These are phyloP conservation scores for Ericerus pela DNA, from an alignment of 1,140 invertebrate genomes.

Conservation along the genomic window DNA sequence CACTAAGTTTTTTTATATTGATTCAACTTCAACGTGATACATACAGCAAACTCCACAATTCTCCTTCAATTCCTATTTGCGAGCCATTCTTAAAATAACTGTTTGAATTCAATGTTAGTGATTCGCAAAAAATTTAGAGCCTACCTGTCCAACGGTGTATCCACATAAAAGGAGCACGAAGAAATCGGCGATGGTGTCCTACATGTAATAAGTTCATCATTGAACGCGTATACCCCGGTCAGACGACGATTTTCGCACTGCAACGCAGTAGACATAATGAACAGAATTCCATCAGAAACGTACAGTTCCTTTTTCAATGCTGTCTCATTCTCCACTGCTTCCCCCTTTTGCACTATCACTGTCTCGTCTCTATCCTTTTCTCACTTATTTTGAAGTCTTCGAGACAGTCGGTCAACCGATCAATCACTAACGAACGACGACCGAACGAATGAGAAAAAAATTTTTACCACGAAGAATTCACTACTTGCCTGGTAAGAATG, in stretches of 20 bases:
- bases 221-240: background rate
- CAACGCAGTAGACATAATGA: background rate
- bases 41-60: no score
- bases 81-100: no score
- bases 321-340: background rate
- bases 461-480: no score
- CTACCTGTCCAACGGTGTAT: conserved; percentile 5
- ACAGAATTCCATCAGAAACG: background rate
- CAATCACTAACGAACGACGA: background rate
- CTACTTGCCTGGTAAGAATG: no score
- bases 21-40: no score
- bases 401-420: background rate
- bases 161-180: conserved; percentile 5
- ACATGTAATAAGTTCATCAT: background rate
- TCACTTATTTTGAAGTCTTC: no score
- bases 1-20: no score
- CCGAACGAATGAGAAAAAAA: no score
- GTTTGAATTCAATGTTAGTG: no score
- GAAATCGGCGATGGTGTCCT: conserved; percentile 2
- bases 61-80: no score
- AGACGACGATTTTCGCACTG: conserved; percentile 6
- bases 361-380: no score
- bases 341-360: background rate
- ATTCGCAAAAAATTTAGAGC: no score
- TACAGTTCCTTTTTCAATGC: background rate